Evolutionary conservation across 2,113 vertebrate genomes (phyloP).

Genomic region (Neopipo cinnamomea): DNA sequence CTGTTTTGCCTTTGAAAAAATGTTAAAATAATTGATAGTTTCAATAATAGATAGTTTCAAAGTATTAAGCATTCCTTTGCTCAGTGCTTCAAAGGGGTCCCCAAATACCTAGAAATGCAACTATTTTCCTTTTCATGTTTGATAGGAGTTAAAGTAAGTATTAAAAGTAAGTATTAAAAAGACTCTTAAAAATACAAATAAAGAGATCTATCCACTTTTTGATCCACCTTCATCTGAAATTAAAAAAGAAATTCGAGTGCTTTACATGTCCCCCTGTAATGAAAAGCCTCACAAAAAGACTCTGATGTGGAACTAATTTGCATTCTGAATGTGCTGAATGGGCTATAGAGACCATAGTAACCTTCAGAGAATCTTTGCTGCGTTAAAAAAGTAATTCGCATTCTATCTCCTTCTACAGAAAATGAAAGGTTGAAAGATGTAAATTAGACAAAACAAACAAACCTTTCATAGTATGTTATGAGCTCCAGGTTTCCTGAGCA

Average conservation of each 20-base stretch:
- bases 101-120: constrained; percentile 24
- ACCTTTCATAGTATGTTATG: not conserved
- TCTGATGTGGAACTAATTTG: constrained; percentile 34
- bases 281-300: constrained; percentile 17
- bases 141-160: constrained; percentile 5
- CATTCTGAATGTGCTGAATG: constrained; percentile 22
- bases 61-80: constrained; percentile 36
- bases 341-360: constrained; percentile 20
- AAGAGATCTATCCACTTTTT: constrained; percentile 17
- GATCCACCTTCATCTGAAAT: constrained; percentile 44
- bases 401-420: not conserved
- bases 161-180: constrained; percentile 13
- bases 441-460: constrained; percentile 43
- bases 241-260: not conserved
- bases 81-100: constrained; percentile 30
- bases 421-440: constrained; percentile 24
- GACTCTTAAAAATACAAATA: constrained; percentile 48
- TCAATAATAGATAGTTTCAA: constrained; percentile 37
- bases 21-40: constrained; percentile 44
- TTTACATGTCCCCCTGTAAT: constrained; percentile 5
- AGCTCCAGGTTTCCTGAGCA: not conserved
- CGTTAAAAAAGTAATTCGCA: not conserved
- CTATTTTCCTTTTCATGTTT: constrained; percentile 31
- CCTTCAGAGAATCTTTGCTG: constrained; percentile 38
- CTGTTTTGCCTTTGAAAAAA: constrained; percentile 50